phyloP scores from a whole-genome alignment of 2,113 vertebrate genomes.

The Protobothrops mucrosquamatus region DNA sequence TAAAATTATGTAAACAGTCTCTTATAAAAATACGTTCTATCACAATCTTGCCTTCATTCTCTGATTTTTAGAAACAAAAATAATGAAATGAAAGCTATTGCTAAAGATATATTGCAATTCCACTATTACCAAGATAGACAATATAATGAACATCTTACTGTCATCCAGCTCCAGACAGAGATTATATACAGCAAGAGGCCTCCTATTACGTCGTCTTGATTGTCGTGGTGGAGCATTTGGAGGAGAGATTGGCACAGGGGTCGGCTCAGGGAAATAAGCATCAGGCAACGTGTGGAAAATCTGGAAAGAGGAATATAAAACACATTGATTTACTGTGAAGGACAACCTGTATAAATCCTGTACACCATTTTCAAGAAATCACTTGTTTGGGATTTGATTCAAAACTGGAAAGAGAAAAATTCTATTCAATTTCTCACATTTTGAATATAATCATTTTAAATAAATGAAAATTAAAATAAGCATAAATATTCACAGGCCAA shows the following conservation, averaged over 20 bases:
- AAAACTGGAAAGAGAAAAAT: constrained; percentile 54
- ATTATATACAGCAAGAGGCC: constrained; percentile 95
- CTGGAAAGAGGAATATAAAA: constrained; percentile 79
- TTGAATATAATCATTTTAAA: constrained; percentile 39
- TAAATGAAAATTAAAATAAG: constrained; percentile 49
- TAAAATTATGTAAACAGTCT: not conserved
- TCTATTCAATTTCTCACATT: constrained; percentile 53
- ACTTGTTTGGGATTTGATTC: constrained; percentile 61
- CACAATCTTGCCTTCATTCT: constrained; percentile 20
- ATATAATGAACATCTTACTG: constrained; percentile 75
- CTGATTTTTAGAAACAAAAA: constrained; percentile 41
- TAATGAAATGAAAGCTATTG: constrained; percentile 38
- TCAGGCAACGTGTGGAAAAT: constrained; percentile 91
- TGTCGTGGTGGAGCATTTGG: constrained; percentile 87
- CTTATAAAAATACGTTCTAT: constrained; percentile 12
- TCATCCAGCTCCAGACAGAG: constrained; percentile 87
- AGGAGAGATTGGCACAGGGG: constrained; percentile 65
- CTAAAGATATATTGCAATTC: not conserved
- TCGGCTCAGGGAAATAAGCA: constrained; percentile 69
- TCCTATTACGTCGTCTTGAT: constrained; percentile 87
- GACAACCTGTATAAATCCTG: constrained; percentile 52
- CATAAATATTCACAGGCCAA: constrained; percentile 46
- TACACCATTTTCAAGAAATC: constrained; percentile 58
- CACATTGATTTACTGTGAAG: constrained; percentile 57
- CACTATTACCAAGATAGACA: constrained; percentile 31